Base-by-base conservation (phyloP, 2,888 invertebrate genomes). In the Agriopis aurantiaria region DNA sequence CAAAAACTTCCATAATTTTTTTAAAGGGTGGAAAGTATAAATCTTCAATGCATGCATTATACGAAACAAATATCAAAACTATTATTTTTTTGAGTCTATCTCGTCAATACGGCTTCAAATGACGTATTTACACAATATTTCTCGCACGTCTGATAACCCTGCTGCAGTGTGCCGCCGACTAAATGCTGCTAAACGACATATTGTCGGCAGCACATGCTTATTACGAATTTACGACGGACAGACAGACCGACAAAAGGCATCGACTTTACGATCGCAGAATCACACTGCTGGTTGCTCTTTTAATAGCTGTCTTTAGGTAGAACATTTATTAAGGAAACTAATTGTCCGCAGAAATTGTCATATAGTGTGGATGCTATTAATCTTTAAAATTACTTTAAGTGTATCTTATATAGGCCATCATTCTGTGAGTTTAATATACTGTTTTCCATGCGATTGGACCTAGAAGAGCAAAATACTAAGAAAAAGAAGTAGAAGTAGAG, bases 121-220 rank as follows among this genome's bases (percentile, higher is more conserved):
- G 1, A 11, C 23, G 5, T 55, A 55, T 40, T 55, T 40, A 40
- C 12, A 55, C 8, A 8, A 14, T 8, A 8, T n/a, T 55, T 55
- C 33, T 48, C 8, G 45, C 7, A 33, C 17, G 17, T 41, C 14
- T 46, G 58, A 8, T 33, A 58, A 33, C 58, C 58, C 58, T 58
- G 46, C 45, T 46, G 23, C 12, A 48, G 58, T 58, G 46, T 45
- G 86, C 82, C 82, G 85, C 83, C 83, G 85, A 81, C 89, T 93
- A 93, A 93, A 91, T 87, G 90, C 77, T 86, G 91, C 87, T 91
- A 92, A 93, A 91, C 88, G 91, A 79, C 82, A 82, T 78, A 82
- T 80, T 79, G 80, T 77, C 73, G 76, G 70, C 75, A 33, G 74
- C 75, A 78, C 75, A 76, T 76, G 83, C 82, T 84, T 84, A 86